Conservation (phyloP, 2,797 vertebrate species). For the Enteromius argenteus region DNA sequence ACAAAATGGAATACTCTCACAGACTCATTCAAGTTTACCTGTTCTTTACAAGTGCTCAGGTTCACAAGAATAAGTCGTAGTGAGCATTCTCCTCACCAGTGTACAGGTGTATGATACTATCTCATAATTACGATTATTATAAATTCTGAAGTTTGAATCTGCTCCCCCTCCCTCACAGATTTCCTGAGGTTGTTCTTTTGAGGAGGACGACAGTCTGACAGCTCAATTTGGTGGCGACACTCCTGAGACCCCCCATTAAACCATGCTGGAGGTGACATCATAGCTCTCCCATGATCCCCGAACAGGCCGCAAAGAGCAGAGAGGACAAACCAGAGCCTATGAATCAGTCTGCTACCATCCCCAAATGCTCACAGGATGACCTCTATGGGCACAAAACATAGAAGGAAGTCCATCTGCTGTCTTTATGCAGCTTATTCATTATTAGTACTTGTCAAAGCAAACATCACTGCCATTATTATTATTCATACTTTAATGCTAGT, state of each 20-base stretch:
- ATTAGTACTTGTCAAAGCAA: neutral
- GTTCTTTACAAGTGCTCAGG: neutral
- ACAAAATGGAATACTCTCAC: neutral
- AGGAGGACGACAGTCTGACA: slow-evolving; percentile 39
- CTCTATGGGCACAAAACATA: neutral
- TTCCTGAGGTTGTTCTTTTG: slow-evolving; percentile 42
- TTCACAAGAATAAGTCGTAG: neutral
- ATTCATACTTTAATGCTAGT: neutral
- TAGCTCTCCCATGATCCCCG: slow-evolving; percentile 19
- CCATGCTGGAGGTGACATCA: slow-evolving; percentile 46
- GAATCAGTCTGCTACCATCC: slow-evolving; percentile 12
- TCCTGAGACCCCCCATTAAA: slow-evolving; percentile 47
- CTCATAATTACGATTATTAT: slow-evolving; percentile 18
- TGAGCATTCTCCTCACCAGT: neutral
- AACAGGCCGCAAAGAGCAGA: slow-evolving; percentile 33
- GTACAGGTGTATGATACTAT: neutral
- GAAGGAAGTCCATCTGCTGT: slow-evolving; percentile 11
- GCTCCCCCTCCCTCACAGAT: neutral
- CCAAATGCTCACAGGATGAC: neutral
- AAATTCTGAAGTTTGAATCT: slow-evolving; percentile 9
- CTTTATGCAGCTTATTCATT: neutral
- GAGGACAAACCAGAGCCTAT: slow-evolving; percentile 18
- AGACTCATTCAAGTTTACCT: neutral
- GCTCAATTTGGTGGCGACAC: slow-evolving; percentile 52
- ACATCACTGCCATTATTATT: neutral